These are phyloP conservation scores for Porites evermanni DNA, from an alignment of 92 coral and sea anemone genomes.

Conservation along the genomic window DNA sequence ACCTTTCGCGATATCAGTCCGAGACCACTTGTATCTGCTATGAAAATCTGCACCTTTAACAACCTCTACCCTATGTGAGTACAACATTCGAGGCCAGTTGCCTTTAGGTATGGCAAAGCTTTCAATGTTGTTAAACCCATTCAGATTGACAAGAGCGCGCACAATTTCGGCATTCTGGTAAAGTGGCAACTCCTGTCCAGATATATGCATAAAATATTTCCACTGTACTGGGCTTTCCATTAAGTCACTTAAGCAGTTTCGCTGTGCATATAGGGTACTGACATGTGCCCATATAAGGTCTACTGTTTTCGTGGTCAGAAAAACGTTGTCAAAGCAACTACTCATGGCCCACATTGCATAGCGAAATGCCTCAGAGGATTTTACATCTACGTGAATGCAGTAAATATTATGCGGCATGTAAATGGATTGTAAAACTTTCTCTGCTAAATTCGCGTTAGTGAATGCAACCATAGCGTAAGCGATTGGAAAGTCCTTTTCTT, in stretches of 20 bases:
- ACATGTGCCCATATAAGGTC: conserved; percentile 26
- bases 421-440: conserved; percentile 23
- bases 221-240: conserved; percentile 13
- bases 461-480: conserved; percentile 41
- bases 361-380: conserved; percentile 21
- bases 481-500: conserved; percentile 25
- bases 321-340: conserved; percentile 39
- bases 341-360: conserved; percentile 23
- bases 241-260: conserved; percentile 21
- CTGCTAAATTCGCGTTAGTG: conserved; percentile 17
- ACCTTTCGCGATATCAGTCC: conserved; percentile 13
- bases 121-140: conserved; percentile 22
- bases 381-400: conserved; percentile 40
- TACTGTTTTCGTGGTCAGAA: conserved; percentile 19
- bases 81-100: conserved; percentile 2
- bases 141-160: conserved; percentile 14
- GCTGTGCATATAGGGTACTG: conserved; percentile 18
- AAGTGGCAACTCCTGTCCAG: conserved; percentile 25
- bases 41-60: conserved; percentile 7
- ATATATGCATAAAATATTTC: conserved; percentile 40
- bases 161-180: conserved; percentile 21
- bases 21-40: neutral
- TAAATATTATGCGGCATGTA: conserved; percentile 34
- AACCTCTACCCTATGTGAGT: neutral
- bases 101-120: conserved; percentile 1